phyloP scores from a whole-genome alignment of 2,113 vertebrate species.

The Mirounga angustirostris region DNA sequence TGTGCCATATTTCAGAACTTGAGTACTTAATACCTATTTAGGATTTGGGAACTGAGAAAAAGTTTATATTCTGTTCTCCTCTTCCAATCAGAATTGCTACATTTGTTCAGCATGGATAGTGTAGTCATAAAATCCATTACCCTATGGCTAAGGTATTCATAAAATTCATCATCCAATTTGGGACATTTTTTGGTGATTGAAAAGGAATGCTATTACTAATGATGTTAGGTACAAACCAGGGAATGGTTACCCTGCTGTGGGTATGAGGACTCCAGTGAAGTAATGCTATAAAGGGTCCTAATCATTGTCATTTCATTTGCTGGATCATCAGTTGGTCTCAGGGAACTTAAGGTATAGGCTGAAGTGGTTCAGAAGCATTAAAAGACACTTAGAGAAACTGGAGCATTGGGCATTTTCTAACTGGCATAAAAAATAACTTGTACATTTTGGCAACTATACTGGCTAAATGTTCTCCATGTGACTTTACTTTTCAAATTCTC shows the following conservation, averaged over 20 bases:
- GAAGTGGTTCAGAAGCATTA: neutral
- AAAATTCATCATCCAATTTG: neutral
- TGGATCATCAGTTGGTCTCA: neutral
- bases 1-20: conserved; percentile 69
- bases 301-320: neutral
- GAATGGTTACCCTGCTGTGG: neutral
- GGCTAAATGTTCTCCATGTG: neutral
- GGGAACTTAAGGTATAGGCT: neutral
- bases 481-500: neutral
- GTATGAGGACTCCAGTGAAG: neutral
- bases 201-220: neutral
- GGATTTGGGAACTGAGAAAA: conserved; percentile 8
- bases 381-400: neutral
- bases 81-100: neutral
- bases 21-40: conserved; percentile 65
- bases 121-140: neutral
- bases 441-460: neutral
- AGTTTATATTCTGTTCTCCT: conserved; percentile 8
- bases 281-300: neutral
- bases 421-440: neutral
- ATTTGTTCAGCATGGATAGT: neutral
- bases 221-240: neutral
- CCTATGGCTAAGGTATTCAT: neutral
- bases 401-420: neutral
- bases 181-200: neutral